Evolutionary conservation across 1,140 invertebrate species (phyloP).

Genomic region (Nasonia vitripennis): DNA sequence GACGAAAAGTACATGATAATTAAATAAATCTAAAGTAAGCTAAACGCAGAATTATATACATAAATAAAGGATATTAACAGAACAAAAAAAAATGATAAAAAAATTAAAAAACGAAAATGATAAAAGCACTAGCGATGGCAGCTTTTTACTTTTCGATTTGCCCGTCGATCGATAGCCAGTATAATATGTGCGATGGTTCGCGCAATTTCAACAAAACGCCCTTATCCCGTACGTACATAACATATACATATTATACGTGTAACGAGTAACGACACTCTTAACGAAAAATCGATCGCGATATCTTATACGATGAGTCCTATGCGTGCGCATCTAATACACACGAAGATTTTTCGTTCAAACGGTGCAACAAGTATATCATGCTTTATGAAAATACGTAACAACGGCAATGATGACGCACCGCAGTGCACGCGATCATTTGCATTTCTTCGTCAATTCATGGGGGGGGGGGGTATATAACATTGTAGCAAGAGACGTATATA

Average conservation of each 20-base stretch:
- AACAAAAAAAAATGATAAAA: neutral
- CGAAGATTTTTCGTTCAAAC: neutral
- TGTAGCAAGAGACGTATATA: neutral
- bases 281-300: slow-evolving; percentile 32
- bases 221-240: neutral
- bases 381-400: too few species aligned
- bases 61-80: neutral
- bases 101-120: slow-evolving; percentile 8
- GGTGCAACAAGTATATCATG: too few species aligned
- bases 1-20: neutral
- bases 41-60: slow-evolving; percentile 6
- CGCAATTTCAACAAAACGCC: neutral
- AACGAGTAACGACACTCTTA: slow-evolving; percentile 36
- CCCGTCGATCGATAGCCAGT: slow-evolving; percentile 14
- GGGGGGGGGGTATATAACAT: neutral
- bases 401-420: neutral
- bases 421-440: slow-evolving; percentile 15
- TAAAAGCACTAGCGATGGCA: slow-evolving; percentile 11
- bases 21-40: slow-evolving; percentile 12
- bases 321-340: neutral
- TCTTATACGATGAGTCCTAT: neutral
- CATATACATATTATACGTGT: neutral
- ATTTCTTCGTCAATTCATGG: slow-evolving; percentile 31
- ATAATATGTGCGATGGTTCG: neutral
- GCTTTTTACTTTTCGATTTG: slow-evolving; percentile 42